Percentiles rank a stretch among this genome's conserved stretches.
These are phyloP conservation scores for Rhynchonycteris naso DNA, from an alignment of 2,797 vertebrate species.

Conservation along the genomic window DNA sequence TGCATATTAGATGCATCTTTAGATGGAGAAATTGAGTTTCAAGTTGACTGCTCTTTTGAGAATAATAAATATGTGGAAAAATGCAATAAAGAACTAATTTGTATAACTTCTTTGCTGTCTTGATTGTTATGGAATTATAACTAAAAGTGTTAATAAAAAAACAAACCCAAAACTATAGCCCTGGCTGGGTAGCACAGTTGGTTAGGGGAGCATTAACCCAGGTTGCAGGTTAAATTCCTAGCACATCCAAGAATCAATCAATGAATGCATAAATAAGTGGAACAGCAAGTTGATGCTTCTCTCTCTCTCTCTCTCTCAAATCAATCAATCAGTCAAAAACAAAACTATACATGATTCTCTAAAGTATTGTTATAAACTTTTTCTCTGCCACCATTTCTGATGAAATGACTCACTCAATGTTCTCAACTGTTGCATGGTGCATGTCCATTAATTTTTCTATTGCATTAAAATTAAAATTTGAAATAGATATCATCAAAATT, in stretches of 20 bases:
- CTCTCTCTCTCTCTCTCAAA: too few species aligned
- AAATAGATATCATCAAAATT: not conserved
- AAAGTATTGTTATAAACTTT: not conserved
- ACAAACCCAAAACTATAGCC: not conserved
- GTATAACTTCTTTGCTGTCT: not conserved
- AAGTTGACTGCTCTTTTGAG: not conserved
- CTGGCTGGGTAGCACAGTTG: too few species aligned
- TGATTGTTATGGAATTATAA: not conserved
- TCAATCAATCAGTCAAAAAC: too few species aligned
- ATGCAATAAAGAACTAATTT: not conserved
- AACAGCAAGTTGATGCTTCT: too few species aligned
- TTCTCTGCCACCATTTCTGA: not conserved
- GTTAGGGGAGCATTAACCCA: too few species aligned
- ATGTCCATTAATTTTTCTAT: not conserved
- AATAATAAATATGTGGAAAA: not conserved
- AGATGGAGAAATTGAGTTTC: not conserved
- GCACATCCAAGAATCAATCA: too few species aligned
- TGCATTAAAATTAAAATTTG: slow-evolving; percentile 34
- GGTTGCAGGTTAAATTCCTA: too few species aligned
- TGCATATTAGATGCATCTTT: not conserved
- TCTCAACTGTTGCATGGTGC: not conserved
- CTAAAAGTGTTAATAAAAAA: slow-evolving; percentile 13
- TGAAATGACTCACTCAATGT: not conserved
- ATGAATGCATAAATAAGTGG: too few species aligned
- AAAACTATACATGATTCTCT: not conserved